Evolutionary conservation across 1,140 invertebrate genomes (phyloP).

Genomic region (Subanguina moxae): DNA sequence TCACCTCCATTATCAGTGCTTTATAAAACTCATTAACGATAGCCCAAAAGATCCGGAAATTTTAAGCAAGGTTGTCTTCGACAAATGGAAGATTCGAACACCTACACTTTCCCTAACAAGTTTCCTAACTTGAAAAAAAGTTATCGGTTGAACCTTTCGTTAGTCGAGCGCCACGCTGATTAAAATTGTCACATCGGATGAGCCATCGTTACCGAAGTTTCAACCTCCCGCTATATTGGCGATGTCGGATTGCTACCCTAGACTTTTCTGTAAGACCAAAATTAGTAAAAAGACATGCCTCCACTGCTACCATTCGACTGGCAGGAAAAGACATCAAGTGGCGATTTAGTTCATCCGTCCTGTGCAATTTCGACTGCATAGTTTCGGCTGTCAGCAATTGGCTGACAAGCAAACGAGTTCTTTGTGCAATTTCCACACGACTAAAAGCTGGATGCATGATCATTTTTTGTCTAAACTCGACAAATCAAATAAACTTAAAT

Average conservation of each 20-base stretch:
- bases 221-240: too few species aligned
- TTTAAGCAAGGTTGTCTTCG: too few species aligned
- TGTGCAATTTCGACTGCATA: constrained; percentile 19
- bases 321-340: constrained; percentile 47
- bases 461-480: neutral
- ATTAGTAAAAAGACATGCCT: constrained; percentile 8
- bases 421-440: constrained; percentile 37
- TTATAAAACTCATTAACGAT: too few species aligned
- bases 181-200: too few species aligned
- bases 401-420: constrained; percentile 37
- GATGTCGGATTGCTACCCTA: neutral
- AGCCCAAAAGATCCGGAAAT: too few species aligned
- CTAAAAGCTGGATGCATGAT: constrained; percentile 12
- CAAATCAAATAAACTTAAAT: neutral
- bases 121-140: too few species aligned
- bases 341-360: constrained; percentile 38
- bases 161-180: too few species aligned
- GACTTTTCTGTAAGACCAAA: neutral
- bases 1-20: too few species aligned
- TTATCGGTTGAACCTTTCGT: too few species aligned
- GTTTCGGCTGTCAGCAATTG: constrained; percentile 37
- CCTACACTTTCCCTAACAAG: too few species aligned
- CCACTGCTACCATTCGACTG: constrained; percentile 39
- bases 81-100: too few species aligned
- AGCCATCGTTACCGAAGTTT: too few species aligned